These are phyloP conservation scores for Rapana venosa DNA, from an alignment of 2,888 invertebrate genomes.

Conservation along the genomic window DNA sequence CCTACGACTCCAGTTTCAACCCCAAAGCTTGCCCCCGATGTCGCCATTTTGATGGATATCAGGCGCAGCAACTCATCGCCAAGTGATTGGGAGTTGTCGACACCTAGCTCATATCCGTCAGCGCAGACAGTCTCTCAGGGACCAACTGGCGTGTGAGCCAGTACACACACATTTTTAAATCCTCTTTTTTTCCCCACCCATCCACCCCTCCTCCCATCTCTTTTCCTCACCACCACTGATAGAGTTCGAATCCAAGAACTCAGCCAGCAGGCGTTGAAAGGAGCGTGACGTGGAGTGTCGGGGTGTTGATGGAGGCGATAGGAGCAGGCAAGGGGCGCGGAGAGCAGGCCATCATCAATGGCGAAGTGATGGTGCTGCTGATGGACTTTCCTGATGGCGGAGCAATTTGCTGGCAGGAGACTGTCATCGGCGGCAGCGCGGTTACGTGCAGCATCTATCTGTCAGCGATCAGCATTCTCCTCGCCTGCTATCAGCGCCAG, in stretches of 20 bases:
- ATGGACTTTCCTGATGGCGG: constrained; percentile 30
- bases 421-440: constrained; percentile 21
- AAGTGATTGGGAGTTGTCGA: constrained; percentile 44
- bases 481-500: neutral
- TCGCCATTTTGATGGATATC: constrained; percentile 40
- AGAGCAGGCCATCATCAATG: neutral
- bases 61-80: constrained; percentile 43
- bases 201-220: neutral
- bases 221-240: neutral
- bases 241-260: neutral
- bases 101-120: constrained; percentile 32
- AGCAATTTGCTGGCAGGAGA: constrained; percentile 29
- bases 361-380: neutral
- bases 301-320: constrained; percentile 6
- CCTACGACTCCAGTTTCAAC: constrained; percentile 22
- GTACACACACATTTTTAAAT: constrained; percentile 8
- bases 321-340: constrained; percentile 23
- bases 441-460: constrained; percentile 19
- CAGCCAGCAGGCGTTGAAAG: neutral
- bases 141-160: constrained; percentile 28
- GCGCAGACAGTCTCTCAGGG: neutral
- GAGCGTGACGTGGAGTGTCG: too few relatives aligned
- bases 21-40: constrained; percentile 27
- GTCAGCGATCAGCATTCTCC: constrained; percentile 15
- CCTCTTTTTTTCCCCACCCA: neutral